Evolutionary conservation across 2,888 invertebrate genomes (phyloP).

Genomic region (Eupithecia subfuscata): DNA sequence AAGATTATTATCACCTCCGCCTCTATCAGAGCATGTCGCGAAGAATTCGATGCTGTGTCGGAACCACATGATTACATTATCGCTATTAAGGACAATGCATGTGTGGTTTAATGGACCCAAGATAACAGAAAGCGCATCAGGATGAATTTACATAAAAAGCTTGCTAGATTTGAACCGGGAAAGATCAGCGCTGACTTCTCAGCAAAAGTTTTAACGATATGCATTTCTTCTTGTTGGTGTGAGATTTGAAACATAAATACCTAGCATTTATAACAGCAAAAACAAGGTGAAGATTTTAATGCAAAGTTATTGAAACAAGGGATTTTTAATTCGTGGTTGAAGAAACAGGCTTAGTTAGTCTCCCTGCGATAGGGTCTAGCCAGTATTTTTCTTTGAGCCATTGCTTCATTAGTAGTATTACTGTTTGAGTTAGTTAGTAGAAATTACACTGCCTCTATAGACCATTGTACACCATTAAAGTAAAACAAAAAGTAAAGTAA

Average conservation of each 20-base stretch:
- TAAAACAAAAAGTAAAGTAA: too few relatives aligned
- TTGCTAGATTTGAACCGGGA: not conserved
- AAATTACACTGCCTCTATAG: not conserved
- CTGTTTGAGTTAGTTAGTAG: not conserved
- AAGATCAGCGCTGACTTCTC: not conserved
- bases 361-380: not conserved
- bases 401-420: not conserved
- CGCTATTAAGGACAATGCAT: constrained; percentile 56
- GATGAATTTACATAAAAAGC: not conserved
- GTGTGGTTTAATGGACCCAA: constrained; percentile 51
- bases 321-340: not conserved
- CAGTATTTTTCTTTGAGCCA: not conserved
- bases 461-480: too few relatives aligned
- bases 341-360: not conserved
- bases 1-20: constrained; percentile 24
- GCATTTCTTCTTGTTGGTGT: not conserved
- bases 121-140: constrained; percentile 72
- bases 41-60: constrained; percentile 24
- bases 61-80: constrained; percentile 35
- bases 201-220: not conserved
- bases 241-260: not conserved
- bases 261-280: not conserved
- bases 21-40: constrained; percentile 33
- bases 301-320: not conserved
- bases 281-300: not conserved